Evolutionary conservation across 1,140 invertebrate species (phyloP), one percentile per base, ranked within the genome.

Genomic region (Vanessa atalanta): DNA sequence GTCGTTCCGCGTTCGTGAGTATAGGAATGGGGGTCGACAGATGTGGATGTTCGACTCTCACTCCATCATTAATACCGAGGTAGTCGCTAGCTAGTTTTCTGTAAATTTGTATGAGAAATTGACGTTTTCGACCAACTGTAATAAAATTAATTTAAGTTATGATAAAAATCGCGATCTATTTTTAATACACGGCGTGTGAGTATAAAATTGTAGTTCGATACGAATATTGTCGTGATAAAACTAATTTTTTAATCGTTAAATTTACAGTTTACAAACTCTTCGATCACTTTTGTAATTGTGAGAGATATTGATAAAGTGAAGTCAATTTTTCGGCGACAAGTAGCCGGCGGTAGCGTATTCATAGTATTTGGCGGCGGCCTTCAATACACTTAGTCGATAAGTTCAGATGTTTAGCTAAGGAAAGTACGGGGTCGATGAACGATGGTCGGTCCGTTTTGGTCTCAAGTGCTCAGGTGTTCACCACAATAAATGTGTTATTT

Each of bases 251-350:
- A 89, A 78, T 76, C 75, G 79, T 79, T 79, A 81, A 84, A 65
- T 78, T 83, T 89, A 88, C 83, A 87, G 67, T 84, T 83, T 88
- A 89, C 81, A 84, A 63, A 72, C 86, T 88, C 84, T 83, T 83
- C 85, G 83, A 88, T 90, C 86, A 91, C 88, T 90, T 84, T 91
- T 91, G 88, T 90, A 87, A 88, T 88, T 88, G 88, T 87, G 87
- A 79, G 88, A 90, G 85, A 88, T 91, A 87, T 77, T 81, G 60
- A 79, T 84, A 82, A 79, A 75, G 70, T 65, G 61, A 80, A 83
- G 89, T 90, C 89, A 91, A 90, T 91, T 85, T 82, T 77, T 75
- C 79, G 85, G 80, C 72, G 75, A 63, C 73, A 70, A 78, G 43
- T 77, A 69, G 79, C 78, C 79, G 79, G 75, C 76, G 50, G 70